phyloP scores from a whole-genome alignment of 2,888 invertebrate genomes.

The Neoascia interrupta region DNA sequence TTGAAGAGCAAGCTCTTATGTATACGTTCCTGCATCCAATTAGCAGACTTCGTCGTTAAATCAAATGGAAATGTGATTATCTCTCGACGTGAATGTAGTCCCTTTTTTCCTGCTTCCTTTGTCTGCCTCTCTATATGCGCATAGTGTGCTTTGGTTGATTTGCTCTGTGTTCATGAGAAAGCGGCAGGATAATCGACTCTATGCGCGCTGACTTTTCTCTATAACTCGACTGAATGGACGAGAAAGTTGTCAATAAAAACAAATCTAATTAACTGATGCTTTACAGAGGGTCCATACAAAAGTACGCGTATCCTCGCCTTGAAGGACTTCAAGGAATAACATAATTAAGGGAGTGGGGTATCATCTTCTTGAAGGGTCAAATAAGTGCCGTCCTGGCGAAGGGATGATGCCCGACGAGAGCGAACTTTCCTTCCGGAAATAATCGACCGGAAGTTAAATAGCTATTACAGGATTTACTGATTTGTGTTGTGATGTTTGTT shows the following conservation, averaged over 20 bases:
- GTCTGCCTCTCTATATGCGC: neutral
- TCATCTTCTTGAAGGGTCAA: constrained; percentile 42
- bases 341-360: constrained; percentile 48
- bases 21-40: constrained; percentile 53
- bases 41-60: constrained; percentile 59
- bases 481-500: constrained; percentile 23
- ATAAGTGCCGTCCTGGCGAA: neutral
- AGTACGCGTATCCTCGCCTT: neutral
- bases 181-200: constrained; percentile 4
- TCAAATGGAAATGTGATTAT: constrained; percentile 64
- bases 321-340: constrained; percentile 14
- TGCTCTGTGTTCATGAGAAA: neutral
- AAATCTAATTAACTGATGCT: constrained; percentile 56
- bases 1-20: neutral
- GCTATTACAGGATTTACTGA: constrained; percentile 38
- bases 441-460: constrained; percentile 59
- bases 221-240: neutral
- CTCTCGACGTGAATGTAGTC: neutral
- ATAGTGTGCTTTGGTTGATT: neutral
- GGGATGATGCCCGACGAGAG: neutral
- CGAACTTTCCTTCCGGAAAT: constrained; percentile 36
- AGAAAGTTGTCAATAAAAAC: constrained; percentile 48
- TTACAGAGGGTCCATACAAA: neutral
- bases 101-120: neutral
- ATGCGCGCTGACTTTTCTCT: constrained; percentile 5